These are phyloP conservation scores for Phycodurus eques DNA, from an alignment of 2,113 vertebrate species.

Conservation along the genomic window DNA sequence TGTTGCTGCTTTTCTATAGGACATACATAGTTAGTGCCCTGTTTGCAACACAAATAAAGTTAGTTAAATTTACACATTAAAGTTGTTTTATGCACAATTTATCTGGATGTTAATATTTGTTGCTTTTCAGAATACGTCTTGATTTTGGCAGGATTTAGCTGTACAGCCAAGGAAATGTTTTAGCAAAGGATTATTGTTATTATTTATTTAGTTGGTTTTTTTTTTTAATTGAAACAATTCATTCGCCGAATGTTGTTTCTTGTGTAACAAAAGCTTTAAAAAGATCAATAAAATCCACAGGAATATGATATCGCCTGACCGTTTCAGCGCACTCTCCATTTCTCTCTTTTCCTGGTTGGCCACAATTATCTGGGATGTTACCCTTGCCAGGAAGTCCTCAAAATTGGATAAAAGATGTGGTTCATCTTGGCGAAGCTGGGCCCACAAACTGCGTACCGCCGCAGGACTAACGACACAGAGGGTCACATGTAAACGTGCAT, in stretches of 20 bases:
- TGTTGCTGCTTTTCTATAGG: conserved; percentile 80
- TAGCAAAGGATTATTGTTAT: not conserved
- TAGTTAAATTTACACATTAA: not conserved
- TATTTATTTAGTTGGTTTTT: not conserved
- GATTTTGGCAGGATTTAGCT: not conserved
- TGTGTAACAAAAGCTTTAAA: not conserved
- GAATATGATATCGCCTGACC: conserved; percentile 54
- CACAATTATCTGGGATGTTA: conserved; percentile 84
- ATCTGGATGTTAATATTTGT: not conserved
- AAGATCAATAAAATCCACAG: not conserved
- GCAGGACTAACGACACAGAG: conserved; percentile 68
- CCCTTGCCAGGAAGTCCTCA: conserved; percentile 84
- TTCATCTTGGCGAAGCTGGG: conserved; percentile 80
- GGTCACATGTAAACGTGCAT: not conserved
- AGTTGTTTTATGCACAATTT: not conserved
- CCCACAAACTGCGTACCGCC: conserved; percentile 82
- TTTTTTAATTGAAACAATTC: not conserved
- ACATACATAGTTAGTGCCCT: not conserved
- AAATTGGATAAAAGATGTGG: conserved; percentile 85
- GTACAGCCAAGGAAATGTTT: not conserved
- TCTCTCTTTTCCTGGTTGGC: conserved; percentile 84
- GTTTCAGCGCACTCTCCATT: conserved; percentile 83
- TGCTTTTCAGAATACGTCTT: too few relatives aligned
- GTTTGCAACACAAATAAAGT: not conserved
- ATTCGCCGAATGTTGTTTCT: not conserved